Conservation (phyloP, 2,888 invertebrate genomes). For the Malacosoma neustria region DNA sequence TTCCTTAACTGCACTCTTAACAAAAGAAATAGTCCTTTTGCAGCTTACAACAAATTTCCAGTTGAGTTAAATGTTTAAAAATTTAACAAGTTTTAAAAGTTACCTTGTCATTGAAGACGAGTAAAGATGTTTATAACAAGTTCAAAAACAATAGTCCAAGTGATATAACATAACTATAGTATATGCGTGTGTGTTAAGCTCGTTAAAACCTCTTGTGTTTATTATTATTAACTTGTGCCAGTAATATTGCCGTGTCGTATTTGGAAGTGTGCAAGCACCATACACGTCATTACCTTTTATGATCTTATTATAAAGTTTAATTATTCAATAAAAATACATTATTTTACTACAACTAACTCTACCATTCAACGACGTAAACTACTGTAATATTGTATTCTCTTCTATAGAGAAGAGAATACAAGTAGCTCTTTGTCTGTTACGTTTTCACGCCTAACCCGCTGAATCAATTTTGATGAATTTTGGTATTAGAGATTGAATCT, state of each 20-base stretch:
- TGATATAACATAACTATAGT: neutral
- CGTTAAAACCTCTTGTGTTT: neutral
- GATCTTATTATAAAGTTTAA: neutral
- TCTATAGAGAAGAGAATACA: too few species aligned
- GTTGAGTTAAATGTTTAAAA: neutral
- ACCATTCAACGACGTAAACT: too few species aligned
- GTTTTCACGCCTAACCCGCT: too few species aligned
- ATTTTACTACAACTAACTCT: too few species aligned
- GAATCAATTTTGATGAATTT: too few species aligned
- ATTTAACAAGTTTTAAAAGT: neutral
- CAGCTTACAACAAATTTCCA: neutral
- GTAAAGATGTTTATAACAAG: neutral
- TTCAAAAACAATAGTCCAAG: neutral
- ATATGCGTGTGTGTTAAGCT: neutral
- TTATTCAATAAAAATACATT: too few species aligned
- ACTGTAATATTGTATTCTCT: too few species aligned
- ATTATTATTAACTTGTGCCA: neutral
- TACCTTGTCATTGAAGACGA: neutral
- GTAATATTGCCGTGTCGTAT: neutral
- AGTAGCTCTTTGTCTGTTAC: too few species aligned
- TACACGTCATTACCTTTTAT: neutral
- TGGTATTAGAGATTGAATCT: too few species aligned
- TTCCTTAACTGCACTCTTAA: too few species aligned
- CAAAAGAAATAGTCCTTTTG: too few species aligned
- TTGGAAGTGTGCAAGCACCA: neutral